Evolutionary conservation across 2,113 vertebrate species (phyloP).

Genomic region (Elachura formosa): DNA sequence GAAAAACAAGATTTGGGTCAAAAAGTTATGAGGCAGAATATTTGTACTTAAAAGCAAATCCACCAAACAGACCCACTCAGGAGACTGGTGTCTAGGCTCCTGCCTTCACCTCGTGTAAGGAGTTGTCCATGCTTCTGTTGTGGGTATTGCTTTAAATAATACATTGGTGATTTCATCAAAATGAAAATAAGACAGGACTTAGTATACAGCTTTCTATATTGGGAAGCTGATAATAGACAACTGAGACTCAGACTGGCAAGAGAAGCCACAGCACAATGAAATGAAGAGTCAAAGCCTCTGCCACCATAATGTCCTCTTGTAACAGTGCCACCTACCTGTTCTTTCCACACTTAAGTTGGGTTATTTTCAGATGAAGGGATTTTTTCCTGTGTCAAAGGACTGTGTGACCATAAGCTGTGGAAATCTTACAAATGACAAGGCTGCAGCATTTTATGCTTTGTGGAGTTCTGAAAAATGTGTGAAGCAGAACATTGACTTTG

Average conservation of each 20-base stretch:
- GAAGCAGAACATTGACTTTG: neutral
- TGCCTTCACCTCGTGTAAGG: neutral
- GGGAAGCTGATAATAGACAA: neutral
- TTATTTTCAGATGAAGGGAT: neutral
- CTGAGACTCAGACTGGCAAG: rapidly evolving
- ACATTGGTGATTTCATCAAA: neutral
- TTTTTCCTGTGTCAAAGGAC: neutral
- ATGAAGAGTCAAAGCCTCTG: neutral
- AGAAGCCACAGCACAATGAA: neutral
- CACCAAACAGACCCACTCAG: neutral
- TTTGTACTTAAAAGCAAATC: neutral
- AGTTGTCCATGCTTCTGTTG: neutral
- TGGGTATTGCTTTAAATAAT: neutral
- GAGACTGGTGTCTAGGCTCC: neutral
- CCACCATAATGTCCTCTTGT: neutral
- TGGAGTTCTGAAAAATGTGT: neutral
- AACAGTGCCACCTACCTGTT: neutral
- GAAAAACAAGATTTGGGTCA: neutral
- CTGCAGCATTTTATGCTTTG: neutral
- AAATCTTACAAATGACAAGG: neutral
- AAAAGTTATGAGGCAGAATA: neutral
- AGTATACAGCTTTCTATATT: neutral
- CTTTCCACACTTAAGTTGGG: neutral
- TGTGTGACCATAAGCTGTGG: neutral
- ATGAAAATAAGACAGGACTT: neutral